Evolutionary conservation across 2,113 vertebrate genomes (phyloP).

Genomic region (Plotosus lineatus): DNA sequence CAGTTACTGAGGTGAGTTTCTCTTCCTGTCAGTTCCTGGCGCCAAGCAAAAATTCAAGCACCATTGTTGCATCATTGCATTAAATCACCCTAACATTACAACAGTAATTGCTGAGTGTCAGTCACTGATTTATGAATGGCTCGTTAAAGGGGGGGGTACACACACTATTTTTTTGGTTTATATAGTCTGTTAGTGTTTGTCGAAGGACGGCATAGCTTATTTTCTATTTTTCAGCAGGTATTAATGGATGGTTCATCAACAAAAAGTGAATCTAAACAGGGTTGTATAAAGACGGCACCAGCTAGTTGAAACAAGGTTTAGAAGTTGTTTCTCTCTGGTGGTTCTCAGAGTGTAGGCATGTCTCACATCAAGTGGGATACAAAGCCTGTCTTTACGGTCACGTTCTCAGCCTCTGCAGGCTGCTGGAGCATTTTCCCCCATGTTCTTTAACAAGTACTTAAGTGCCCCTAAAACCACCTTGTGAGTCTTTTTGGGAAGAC

Average conservation of each 20-base stretch:
- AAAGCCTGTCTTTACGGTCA: conserved; percentile 27
- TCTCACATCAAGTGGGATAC: not conserved
- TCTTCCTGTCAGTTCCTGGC: not conserved
- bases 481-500: not conserved
- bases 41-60: not conserved
- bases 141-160: no score
- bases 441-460: conserved; percentile 49
- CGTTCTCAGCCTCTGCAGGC: conserved; percentile 43
- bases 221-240: not conserved
- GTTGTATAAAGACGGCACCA: not conserved
- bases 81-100: not conserved
- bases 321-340: not conserved
- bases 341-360: not conserved
- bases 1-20: not conserved
- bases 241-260: not conserved
- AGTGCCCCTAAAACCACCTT: conserved; percentile 27
- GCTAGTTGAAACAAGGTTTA: no score
- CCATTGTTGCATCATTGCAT: not conserved
- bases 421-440: conserved; percentile 23
- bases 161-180: no score
- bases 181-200: no score
- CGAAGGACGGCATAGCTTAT: no score
- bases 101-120: not conserved
- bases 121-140: not conserved
- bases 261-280: not conserved